Conservation (phyloP, 2,888 invertebrate genomes). For the Plutella xylostella region DNA sequence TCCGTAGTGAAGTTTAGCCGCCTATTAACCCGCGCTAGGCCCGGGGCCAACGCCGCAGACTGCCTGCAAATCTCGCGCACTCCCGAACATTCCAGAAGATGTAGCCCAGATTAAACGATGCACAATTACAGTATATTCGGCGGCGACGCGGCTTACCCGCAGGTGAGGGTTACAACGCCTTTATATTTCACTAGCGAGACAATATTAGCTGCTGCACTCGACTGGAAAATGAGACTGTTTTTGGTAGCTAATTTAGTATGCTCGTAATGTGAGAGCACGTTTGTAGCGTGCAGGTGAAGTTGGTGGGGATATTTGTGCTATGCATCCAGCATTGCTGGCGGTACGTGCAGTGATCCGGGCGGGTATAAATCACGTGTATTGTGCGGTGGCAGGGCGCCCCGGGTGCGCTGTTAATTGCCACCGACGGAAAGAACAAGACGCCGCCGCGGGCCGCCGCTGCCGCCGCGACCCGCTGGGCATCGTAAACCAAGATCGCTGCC, state of each 20-base stretch:
- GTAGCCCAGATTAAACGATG: slow-evolving; percentile 62
- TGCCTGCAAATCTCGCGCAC: slow-evolving; percentile 62
- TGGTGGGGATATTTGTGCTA: too few species aligned
- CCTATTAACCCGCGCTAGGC: slow-evolving; percentile 54
- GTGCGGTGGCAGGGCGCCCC: slow-evolving; percentile 13
- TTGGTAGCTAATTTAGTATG: slow-evolving; percentile 61
- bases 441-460: slow-evolving; percentile 14
- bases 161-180: slow-evolving; percentile 40
- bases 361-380: background rate
- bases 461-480: slow-evolving; percentile 7
- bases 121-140: slow-evolving; percentile 61
- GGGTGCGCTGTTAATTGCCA: slow-evolving; percentile 17
- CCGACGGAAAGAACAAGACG: slow-evolving; percentile 18
- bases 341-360: background rate
- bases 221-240: slow-evolving; percentile 70
- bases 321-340: background rate
- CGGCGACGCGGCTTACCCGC: slow-evolving; percentile 38
- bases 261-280: slow-evolving; percentile 48
- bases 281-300: slow-evolving; percentile 33
- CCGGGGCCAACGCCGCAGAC: slow-evolving; percentile 58
- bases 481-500: background rate
- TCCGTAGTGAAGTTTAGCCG: slow-evolving; percentile 42
- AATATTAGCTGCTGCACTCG: slow-evolving; percentile 69
- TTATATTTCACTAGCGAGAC: slow-evolving; percentile 62
- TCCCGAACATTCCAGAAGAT: slow-evolving; percentile 66